Conservation (phyloP, 1,140 invertebrate genomes). For the Drosophila truncata region DNA sequence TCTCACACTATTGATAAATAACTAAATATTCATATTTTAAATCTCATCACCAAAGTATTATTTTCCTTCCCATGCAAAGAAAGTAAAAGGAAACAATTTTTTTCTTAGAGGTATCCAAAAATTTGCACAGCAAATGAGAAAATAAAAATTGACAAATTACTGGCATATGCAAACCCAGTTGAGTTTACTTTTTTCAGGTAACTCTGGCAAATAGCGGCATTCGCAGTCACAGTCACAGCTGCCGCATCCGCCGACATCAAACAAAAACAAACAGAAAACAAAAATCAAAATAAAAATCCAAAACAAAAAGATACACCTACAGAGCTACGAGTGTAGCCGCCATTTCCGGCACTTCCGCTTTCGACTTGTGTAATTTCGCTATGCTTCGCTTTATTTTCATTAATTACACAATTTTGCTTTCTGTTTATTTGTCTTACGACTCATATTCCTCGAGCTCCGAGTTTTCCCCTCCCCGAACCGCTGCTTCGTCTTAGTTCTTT, state of each 20-base stretch:
- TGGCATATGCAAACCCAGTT: conserved; percentile 47
- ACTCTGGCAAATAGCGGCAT: conserved; percentile 14
- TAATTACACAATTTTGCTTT: conserved; percentile 66
- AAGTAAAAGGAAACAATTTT: conserved; percentile 7
- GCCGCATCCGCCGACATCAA: conserved; percentile 59
- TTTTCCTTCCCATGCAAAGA: background rate
- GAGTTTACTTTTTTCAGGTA: conserved; percentile 24
- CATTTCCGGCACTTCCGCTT: conserved; percentile 79
- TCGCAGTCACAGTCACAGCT: conserved; percentile 43
- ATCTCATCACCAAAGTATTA: no score
- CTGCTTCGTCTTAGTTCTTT: conserved; percentile 27
- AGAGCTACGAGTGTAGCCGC: conserved; percentile 24
- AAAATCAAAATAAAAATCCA: conserved; percentile 17
- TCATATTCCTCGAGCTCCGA: conserved; percentile 43
- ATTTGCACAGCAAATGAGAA: conserved; percentile 34
- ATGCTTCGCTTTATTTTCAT: conserved; percentile 55
- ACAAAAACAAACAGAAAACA: conserved; percentile 28
- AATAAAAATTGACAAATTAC: conserved; percentile 33
- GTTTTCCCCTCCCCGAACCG: background rate
- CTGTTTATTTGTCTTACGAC: conserved; percentile 70
- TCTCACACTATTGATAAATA: no score
- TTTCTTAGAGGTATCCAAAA: conserved; percentile 1
- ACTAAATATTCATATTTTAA: no score
- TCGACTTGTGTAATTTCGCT: conserved; percentile 71
- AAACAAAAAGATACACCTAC: conserved; percentile 44